Base-by-base conservation (phyloP, 2,113 vertebrate genomes). In the Rana temporaria region DNA sequence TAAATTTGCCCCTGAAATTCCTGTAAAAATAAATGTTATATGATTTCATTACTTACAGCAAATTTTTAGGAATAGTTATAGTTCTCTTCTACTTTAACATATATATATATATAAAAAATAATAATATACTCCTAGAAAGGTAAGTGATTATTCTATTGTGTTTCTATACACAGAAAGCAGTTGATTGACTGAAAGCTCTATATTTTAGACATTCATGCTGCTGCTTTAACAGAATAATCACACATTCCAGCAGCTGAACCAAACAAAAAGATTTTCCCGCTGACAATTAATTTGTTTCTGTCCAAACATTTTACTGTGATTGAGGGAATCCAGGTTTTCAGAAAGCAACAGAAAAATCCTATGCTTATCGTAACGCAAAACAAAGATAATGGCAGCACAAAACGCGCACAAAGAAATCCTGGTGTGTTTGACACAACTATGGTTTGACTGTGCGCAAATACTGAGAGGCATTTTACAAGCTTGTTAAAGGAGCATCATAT, bases 231-330 rank as follows among this genome's bases (percentile, higher is more conserved):
- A 6, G 30, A 59, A 75, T 60, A 75, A 75, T 75, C 72, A 38
- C 32, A 75, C 11, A 34, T 75, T 75, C 26, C 30, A 12, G n/a
- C 18, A 34, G 56, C 30, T 16, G 60, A 75, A 75, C 20, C 20
- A 62, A 75, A 34, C 72, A 60, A 60, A 30, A 19, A 4, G 18
- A n/a, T 75, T 59, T 74, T 75, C 72, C 56, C 42, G 72, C 72
- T 75, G 72, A 75, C 53, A 60, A 62, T 62, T 26, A 75, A 32
- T 59, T 75, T 62, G 57, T 42, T 75, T 75, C 72, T 75, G 72
- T 75, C 72, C 72, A 75, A 75, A 75, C 72, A 60, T 62, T 75
- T 75, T 75, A 38, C 56, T 16, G n/a, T 75, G 72, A 75, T 75
- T 75, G 56, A 75, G 32, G 32, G 56, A 75, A 75, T 75, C 42